A percentile compares a stretch with the other conserved stretches of the same genome.
Evolutionary conservation across 2,888 invertebrate species (phyloP).

Genomic region (Drosophila prostipennis): DNA sequence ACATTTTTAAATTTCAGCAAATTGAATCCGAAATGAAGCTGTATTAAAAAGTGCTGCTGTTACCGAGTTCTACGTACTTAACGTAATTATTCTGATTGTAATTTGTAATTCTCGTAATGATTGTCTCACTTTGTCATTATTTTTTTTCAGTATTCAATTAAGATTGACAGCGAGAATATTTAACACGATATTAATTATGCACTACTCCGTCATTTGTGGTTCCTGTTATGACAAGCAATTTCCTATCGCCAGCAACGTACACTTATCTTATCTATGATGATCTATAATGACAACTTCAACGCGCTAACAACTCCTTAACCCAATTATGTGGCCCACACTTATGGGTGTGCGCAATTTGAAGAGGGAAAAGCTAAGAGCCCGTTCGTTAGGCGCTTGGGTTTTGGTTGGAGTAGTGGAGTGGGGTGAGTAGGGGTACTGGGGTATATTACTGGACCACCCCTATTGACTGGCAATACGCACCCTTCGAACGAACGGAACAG

Average conservation of each 20-base stretch:
- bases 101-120: background rate
- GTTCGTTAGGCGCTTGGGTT: constrained; percentile 29
- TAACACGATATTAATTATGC: constrained; percentile 38
- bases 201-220: constrained; percentile 31
- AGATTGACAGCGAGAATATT: constrained; percentile 17
- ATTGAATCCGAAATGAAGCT: no score
- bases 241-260: constrained; percentile 41
- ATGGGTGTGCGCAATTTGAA: constrained; percentile 66
- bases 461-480: constrained; percentile 56
- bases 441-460: constrained; percentile 59
- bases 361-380: constrained; percentile 53
- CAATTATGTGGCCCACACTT: constrained; percentile 66
- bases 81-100: background rate
- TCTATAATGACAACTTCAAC: constrained; percentile 72
- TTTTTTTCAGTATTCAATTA: constrained; percentile 10
- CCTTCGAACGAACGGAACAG: constrained; percentile 10
- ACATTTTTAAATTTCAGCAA: no score
- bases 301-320: constrained; percentile 75
- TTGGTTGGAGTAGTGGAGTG: no score
- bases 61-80: background rate
- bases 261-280: constrained; percentile 56
- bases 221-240: constrained; percentile 46
- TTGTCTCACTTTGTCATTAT: background rate
- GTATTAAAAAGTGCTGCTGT: background rate
- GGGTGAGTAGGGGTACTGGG: background rate